Evolutionary conservation across 2,888 invertebrate genomes (phyloP).

Genomic region (Spodoptera exigua): DNA sequence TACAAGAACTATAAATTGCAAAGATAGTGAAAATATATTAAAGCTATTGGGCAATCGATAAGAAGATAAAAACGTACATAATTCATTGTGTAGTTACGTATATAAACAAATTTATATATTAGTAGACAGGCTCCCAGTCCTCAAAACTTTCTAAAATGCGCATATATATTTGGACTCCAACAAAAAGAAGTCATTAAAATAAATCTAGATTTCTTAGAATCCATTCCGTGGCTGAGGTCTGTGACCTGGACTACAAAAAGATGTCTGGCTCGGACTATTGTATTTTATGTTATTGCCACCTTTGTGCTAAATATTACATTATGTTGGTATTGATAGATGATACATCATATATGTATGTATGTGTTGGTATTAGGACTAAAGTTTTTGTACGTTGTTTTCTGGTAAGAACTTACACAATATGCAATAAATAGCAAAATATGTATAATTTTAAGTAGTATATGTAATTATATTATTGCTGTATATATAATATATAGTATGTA

Average conservation of each 20-base stretch:
- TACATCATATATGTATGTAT: background rate
- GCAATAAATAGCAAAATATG: no score
- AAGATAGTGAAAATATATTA: no score
- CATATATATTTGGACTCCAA: slow-evolving; percentile 42
- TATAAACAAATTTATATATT: no score
- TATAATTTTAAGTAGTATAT: no score
- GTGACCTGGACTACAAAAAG: slow-evolving; percentile 49
- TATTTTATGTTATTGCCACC: slow-evolving; percentile 31
- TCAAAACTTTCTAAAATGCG: slow-evolving; percentile 42
- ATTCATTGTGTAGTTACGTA: no score
- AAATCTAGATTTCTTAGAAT: slow-evolving; percentile 57
- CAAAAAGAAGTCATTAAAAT: slow-evolving; percentile 41
- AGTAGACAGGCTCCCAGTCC: slow-evolving; percentile 13
- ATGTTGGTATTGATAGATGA: slow-evolving; percentile 31
- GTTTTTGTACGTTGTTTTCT: no score
- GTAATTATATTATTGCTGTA: no score
- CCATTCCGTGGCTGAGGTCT: slow-evolving; percentile 37
- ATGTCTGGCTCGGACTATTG: slow-evolving; percentile 39
- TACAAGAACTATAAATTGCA: no score
- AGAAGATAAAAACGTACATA: no score
- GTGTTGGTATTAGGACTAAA: background rate
- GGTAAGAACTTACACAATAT: no score
- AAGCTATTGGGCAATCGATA: no score
- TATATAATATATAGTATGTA: no score
- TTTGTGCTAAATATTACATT: slow-evolving; percentile 11